Percentiles rank a stretch among this genome's conserved stretches.
Evolutionary conservation across 1,140 invertebrate species (phyloP).

Genomic region (Drosophila simulans): DNA sequence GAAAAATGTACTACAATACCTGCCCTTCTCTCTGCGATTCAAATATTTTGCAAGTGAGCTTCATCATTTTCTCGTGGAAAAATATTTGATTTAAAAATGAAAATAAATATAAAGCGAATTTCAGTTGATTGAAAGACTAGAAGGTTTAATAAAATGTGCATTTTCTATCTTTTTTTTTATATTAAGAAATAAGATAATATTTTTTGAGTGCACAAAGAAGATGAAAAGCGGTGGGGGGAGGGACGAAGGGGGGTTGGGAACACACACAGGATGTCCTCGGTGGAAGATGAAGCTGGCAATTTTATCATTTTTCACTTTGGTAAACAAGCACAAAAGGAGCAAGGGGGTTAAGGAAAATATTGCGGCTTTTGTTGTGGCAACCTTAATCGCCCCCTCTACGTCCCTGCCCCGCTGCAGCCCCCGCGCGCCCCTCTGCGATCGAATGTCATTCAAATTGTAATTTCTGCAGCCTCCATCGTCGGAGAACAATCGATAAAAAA

Average conservation of each 20-base stretch:
- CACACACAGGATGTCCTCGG: slow-evolving; percentile 48
- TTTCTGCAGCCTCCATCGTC: slow-evolving; percentile 47
- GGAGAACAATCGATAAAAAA: slow-evolving; percentile 60
- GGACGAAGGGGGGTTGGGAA: not conserved
- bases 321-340: slow-evolving; percentile 69
- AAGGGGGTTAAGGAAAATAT: slow-evolving; percentile 46
- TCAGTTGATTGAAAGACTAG: no score
- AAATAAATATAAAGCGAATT: no score
- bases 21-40: no score
- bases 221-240: not conserved
- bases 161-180: no score
- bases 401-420: not conserved
- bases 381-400: slow-evolving; percentile 44
- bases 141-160: no score
- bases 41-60: no score
- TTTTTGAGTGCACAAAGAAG: not conserved
- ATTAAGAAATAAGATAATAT: not conserved
- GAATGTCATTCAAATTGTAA: slow-evolving; percentile 70
- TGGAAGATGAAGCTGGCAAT: slow-evolving; percentile 60
- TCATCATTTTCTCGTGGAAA: no score
- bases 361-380: slow-evolving; percentile 64
- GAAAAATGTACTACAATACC: no score
- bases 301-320: slow-evolving; percentile 79
- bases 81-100: no score
- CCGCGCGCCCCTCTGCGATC: slow-evolving; percentile 38